phyloP scores from a whole-genome alignment of 1,140 invertebrate genomes.

The Parapsyche elsis region DNA sequence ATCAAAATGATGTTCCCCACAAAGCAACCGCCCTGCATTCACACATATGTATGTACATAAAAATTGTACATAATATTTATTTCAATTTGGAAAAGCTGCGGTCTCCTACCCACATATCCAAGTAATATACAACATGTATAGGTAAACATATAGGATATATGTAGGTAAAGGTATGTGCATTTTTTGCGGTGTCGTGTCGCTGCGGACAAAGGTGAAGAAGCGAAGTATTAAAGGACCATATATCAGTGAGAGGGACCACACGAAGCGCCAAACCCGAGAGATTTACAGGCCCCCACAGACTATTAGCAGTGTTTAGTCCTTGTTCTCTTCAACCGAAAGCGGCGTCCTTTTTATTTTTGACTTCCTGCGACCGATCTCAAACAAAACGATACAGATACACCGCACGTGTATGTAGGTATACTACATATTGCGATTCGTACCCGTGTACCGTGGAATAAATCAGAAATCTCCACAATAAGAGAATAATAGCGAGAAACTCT shows the following conservation, averaged over 20 bases:
- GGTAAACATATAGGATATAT: background rate
- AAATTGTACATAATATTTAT: too few species aligned
- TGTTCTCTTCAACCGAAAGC: conserved; percentile 27
- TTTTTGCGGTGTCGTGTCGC: conserved; percentile 28
- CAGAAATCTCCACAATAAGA: too few species aligned
- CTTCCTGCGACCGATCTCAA: background rate
- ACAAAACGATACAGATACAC: background rate
- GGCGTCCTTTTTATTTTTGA: background rate
- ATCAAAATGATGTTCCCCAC: too few species aligned
- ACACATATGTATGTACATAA: too few species aligned
- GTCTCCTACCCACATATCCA: too few species aligned
- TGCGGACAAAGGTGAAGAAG: conserved; percentile 34
- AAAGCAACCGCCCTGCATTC: too few species aligned
- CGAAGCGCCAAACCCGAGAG: conserved; percentile 47
- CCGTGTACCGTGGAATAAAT: background rate
- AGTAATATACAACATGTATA: too few species aligned
- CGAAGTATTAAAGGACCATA: conserved; percentile 49
- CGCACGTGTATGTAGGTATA: too few species aligned
- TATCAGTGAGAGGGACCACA: conserved; percentile 51
- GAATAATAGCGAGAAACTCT: background rate
- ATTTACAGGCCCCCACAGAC: conserved; percentile 50
- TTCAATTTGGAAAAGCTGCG: too few species aligned
- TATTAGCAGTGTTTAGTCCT: conserved; percentile 53
- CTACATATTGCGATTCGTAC: too few species aligned
- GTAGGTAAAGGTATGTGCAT: background rate